Evolutionary conservation across 2,888 invertebrate genomes (phyloP), one percentile per base, ranked within the genome.

Genomic region (Baccha elongata): DNA sequence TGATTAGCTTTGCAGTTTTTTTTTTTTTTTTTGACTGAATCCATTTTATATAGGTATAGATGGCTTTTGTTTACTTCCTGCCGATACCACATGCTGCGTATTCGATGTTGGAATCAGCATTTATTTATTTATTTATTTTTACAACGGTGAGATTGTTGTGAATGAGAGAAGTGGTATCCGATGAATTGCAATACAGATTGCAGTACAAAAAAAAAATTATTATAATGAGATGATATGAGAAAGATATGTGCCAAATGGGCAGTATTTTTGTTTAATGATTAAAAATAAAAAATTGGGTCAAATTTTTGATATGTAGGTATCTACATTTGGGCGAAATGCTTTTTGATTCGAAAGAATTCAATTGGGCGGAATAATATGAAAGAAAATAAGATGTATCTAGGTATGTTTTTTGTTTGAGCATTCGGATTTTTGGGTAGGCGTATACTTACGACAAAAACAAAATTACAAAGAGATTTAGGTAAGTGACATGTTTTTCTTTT

Each of bases 11-110:
- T 46, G 53, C 42, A 53, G 40, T 19, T 55, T 15, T 32, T n/a
- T 53, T 62, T 46, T 2, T 15, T 58, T 23, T 35, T 8, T 8
- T 15, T 37, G 7, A 26, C 37, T 44, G 5, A 29, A 21, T 64
- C 2, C 7, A 10, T 58, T 19, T 55, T 26, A 23, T 6, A 65
- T 71, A 42, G 48, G 32, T 6, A 65, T 71, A 42, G 48, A 68
- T 62, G 64, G 52, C 37, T 65, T 76, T 72, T 72, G 60, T 58
- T 81, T 76, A 71, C 65, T 81, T 76, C 76, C 81, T 72, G 65
- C 62, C 71, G 71, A 67, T 67, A 37, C 23, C 53, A 60, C 60
- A 53, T 67, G 76, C 65, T 75, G 76, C 26, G 73, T 64, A 40
- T 29, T 23, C 5, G 46, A 75, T 71, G 72, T 71, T 65, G 75